phyloP scores from a whole-genome alignment of 64 coral and sea anemone species.

The Stichodactyla helianthus region DNA sequence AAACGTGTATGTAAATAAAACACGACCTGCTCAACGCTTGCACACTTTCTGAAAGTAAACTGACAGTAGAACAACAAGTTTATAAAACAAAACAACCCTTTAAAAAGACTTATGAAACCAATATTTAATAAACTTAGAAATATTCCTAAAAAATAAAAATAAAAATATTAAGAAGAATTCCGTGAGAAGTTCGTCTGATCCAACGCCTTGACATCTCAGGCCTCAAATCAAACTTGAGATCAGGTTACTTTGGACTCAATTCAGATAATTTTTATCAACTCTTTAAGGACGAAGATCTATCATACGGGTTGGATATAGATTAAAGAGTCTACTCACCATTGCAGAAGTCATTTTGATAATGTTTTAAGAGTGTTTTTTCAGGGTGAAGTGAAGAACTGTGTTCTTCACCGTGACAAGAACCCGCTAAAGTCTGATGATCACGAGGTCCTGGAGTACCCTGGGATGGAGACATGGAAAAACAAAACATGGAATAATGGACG shows the following conservation, averaged over 20 bases:
- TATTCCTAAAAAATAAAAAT: neutral
- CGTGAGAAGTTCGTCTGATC: neutral
- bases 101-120: neutral
- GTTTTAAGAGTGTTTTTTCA: neutral
- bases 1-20: neutral
- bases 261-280: neutral
- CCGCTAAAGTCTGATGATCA: neutral
- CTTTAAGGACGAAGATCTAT: neutral
- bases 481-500: neutral
- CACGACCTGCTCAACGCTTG: neutral
- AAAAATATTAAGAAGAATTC: neutral
- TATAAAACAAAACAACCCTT: neutral
- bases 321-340: neutral
- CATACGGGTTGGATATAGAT: neutral
- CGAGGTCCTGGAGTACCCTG: neutral
- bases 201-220: neutral
- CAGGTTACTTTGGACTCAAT: neutral
- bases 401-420: neutral
- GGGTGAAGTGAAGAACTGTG: neutral
- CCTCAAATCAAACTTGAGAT: neutral
- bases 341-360: slow-evolving; percentile 15
- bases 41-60: neutral
- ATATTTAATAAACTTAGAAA: neutral
- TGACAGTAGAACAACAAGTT: neutral
- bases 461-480: neutral